A percentile compares a stretch with the other conserved stretches of the same genome.
phyloP scores from a whole-genome alignment of 1,140 invertebrate genomes.

The Pollicipes pollicipes region DNA sequence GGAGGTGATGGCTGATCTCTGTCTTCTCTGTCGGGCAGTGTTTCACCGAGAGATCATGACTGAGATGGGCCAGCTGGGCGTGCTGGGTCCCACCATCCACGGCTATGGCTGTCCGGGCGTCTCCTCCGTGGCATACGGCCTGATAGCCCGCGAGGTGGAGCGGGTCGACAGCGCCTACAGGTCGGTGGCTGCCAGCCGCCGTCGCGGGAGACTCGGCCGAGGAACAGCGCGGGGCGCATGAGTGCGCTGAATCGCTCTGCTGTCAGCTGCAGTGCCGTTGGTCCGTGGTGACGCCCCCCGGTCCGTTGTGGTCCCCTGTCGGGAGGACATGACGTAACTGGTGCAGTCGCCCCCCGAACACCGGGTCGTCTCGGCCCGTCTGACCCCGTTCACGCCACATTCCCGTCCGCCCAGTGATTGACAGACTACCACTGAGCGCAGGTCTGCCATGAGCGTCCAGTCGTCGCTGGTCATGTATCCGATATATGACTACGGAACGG shows the following conservation, averaged over 20 bases:
- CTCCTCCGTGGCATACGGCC: constrained; percentile 84
- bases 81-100: constrained; percentile 73
- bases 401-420: not conserved
- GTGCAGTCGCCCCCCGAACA: no score
- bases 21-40: constrained; percentile 24
- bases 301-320: no score
- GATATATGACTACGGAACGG: constrained; percentile 66
- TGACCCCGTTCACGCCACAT: no score
- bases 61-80: constrained; percentile 75
- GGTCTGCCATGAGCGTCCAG: constrained; percentile 93
- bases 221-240: no score
- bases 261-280: no score
- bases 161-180: constrained; percentile 60
- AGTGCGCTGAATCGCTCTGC: no score
- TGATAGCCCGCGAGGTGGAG: constrained; percentile 85
- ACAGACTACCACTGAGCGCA: constrained; percentile 16
- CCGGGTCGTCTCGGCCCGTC: no score
- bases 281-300: no score
- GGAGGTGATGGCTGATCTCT: no score
- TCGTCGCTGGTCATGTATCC: constrained; percentile 91
- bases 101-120: constrained; percentile 80
- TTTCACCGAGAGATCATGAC: constrained; percentile 74
- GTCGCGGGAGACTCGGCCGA: no score
- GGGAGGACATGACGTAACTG: no score
- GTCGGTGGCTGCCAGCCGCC: constrained; percentile 9